Evolutionary conservation across 2,113 vertebrate species (phyloP).

Genomic region (Passer montanus): DNA sequence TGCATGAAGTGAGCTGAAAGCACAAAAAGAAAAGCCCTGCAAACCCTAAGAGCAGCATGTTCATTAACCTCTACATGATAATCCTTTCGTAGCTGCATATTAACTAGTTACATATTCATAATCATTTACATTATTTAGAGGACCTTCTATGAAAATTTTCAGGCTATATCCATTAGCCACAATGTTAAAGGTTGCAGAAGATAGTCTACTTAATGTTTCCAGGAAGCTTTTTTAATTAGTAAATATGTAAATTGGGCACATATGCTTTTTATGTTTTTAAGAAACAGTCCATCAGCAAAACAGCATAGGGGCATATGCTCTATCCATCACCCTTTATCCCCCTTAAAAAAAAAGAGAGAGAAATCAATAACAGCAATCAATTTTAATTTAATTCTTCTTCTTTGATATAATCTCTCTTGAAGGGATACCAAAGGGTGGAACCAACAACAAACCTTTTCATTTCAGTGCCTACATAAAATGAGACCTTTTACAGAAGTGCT

Average conservation of each 20-base stretch:
- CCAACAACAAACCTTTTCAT: constrained; percentile 13
- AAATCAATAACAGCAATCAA: constrained; percentile 58
- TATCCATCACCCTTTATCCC: constrained; percentile 18
- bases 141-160: constrained; percentile 79
- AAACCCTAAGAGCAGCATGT: constrained; percentile 78
- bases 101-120: constrained; percentile 88
- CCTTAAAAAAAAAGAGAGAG: background rate
- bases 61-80: constrained; percentile 86
- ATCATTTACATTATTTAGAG: constrained; percentile 88
- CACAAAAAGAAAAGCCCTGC: constrained; percentile 73
- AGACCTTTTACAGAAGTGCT: constrained; percentile 6
- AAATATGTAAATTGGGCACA: constrained; percentile 82
- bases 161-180: constrained; percentile 83
- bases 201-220: constrained; percentile 82
- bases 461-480: background rate
- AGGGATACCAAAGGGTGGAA: constrained; percentile 55
- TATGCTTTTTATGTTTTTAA: constrained; percentile 70
- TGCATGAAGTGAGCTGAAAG: constrained; percentile 76
- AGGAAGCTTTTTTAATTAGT: constrained; percentile 83
- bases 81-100: constrained; percentile 83
- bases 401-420: constrained; percentile 68
- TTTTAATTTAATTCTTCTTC: constrained; percentile 69
- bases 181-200: constrained; percentile 82
- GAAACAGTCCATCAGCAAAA: constrained; percentile 62
- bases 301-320: constrained; percentile 19